Conservation (phyloP, 2,888 invertebrate genomes). For the Nomada ferruginata region DNA sequence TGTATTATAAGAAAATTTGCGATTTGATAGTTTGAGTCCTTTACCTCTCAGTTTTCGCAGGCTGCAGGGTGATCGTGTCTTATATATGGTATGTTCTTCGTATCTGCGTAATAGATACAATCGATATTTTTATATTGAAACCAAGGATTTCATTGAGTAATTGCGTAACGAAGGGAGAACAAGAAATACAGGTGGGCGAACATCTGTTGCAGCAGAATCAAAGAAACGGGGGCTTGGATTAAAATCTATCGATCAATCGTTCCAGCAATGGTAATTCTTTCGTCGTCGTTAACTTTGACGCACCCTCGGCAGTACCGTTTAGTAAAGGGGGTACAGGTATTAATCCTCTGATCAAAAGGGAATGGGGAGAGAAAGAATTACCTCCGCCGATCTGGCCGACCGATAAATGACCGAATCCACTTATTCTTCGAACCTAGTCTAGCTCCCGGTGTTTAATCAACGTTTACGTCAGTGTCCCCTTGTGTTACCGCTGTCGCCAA, state of each 20-base stretch:
- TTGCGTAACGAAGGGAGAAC: not conserved
- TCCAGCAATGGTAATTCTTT: not conserved
- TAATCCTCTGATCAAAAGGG: not conserved
- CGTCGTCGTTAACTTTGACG: not conserved
- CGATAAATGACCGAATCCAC: not conserved
- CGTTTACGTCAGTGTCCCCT: not conserved
- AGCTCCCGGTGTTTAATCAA: not conserved
- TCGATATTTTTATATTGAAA: conserved; percentile 40
- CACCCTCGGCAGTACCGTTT: no score
- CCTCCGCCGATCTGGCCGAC: no score
- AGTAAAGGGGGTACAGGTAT: no score
- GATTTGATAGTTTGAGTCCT: conserved; percentile 25
- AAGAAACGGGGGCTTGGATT: not conserved
- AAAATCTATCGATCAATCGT: fast-evolving
- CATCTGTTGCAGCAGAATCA: not conserved
- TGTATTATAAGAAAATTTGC: not conserved
- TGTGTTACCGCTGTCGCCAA: not conserved
- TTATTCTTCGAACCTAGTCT: not conserved
- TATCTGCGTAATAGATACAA: conserved; percentile 71
- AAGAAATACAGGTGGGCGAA: not conserved
- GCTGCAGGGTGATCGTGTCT: conserved; percentile 68
- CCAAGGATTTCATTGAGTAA: conserved; percentile 17
- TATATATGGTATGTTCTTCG: conserved; percentile 74
- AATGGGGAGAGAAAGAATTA: not conserved
- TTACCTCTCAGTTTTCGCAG: conserved; percentile 70